phyloP scores from a whole-genome alignment of 2,113 vertebrate species.

The Hemibagrus wyckioides region DNA sequence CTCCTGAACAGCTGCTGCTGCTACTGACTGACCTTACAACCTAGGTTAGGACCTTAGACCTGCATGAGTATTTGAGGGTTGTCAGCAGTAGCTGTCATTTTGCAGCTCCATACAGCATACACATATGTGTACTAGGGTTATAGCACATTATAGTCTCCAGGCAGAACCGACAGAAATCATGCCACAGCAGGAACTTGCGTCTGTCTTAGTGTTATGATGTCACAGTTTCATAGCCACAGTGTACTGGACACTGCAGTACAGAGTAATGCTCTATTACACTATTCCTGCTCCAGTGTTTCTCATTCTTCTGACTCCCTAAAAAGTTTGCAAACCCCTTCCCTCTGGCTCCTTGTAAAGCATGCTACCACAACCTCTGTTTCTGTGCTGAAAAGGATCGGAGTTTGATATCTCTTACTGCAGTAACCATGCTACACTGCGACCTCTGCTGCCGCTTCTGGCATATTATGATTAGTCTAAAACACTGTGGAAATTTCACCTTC shows the following conservation, averaged over 20 bases:
- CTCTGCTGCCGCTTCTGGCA: not conserved
- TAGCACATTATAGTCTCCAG: not conserved
- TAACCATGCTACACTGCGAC: not conserved
- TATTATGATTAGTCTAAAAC: not conserved
- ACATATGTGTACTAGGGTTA: not conserved
- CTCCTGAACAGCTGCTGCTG: slow-evolving; percentile 14
- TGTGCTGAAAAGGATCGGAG: not conserved
- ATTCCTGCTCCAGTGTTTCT: not conserved
- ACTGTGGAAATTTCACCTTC: not conserved
- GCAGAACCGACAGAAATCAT: not conserved
- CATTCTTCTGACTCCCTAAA: not conserved
- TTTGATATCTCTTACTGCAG: not conserved
- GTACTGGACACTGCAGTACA: too few species aligned
- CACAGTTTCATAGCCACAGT: not conserved
- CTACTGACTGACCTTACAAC: not conserved
- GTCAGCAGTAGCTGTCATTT: slow-evolving; percentile 18
- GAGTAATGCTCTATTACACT: not conserved
- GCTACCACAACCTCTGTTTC: not conserved
- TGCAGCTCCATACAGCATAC: not conserved
- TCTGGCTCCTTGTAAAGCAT: not conserved
- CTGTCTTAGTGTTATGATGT: not conserved
- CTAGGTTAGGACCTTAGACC: slow-evolving; percentile 7
- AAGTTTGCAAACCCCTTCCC: not conserved
- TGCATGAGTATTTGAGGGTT: slow-evolving; percentile 18
- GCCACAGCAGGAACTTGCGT: not conserved